These are phyloP conservation scores for Tubulanus polymorphus DNA, from an alignment of 2,888 invertebrate genomes.

Conservation along the genomic window DNA sequence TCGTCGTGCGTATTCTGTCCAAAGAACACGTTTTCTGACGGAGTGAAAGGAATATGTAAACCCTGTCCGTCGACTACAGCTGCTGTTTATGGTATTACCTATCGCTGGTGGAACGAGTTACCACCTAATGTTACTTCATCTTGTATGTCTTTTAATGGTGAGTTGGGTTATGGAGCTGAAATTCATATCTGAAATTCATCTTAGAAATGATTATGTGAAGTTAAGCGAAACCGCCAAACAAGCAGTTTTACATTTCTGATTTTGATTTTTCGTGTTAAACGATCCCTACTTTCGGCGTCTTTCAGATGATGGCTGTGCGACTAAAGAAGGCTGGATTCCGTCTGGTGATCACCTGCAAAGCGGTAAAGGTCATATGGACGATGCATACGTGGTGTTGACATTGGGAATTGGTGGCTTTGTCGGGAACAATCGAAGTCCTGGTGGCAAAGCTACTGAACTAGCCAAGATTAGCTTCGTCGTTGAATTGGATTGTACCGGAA, in stretches of 20 bases:
- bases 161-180: slow-evolving; percentile 7
- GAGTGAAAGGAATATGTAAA: slow-evolving; percentile 31
- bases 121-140: slow-evolving; percentile 54
- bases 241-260: too few relatives aligned
- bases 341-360: slow-evolving; percentile 56
- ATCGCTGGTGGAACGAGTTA: slow-evolving; percentile 55
- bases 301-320: slow-evolving; percentile 43
- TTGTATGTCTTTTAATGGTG: slow-evolving; percentile 49
- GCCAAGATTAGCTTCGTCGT: slow-evolving; percentile 57
- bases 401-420: slow-evolving; percentile 56
- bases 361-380: slow-evolving; percentile 55
- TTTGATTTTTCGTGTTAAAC: neutral
- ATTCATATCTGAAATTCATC: too few relatives aligned
- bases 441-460: slow-evolving; percentile 51
- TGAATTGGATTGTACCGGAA: slow-evolving; percentile 56
- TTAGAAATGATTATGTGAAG: too few relatives aligned
- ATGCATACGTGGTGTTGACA: slow-evolving; percentile 56
- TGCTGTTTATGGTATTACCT: slow-evolving; percentile 57
- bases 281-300: neutral
- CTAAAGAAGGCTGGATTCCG: slow-evolving; percentile 56
- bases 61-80: slow-evolving; percentile 52
- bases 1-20: slow-evolving; percentile 57
- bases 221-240: too few relatives aligned
- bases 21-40: slow-evolving; percentile 54
- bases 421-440: slow-evolving; percentile 46